These are phyloP conservation scores for Ancistrus triradiatus DNA, from an alignment of 2,113 vertebrate genomes.

Conservation along the genomic window DNA sequence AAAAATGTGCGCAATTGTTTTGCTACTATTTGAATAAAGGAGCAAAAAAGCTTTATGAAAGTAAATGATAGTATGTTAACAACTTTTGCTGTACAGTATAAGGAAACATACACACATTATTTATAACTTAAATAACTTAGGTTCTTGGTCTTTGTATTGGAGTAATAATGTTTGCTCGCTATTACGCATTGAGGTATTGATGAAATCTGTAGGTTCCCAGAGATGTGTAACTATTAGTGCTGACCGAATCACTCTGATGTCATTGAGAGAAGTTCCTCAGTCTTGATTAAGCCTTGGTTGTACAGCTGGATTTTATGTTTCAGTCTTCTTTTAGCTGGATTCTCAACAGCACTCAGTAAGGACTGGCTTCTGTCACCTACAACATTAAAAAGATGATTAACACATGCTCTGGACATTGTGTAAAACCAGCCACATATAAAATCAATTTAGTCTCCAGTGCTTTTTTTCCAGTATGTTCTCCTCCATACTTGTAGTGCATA, in stretches of 20 bases:
- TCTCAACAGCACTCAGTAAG: constrained; percentile 31
- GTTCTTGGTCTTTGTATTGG: neutral
- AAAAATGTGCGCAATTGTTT: no score
- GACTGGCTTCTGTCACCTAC: constrained; percentile 24
- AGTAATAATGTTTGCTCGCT: neutral
- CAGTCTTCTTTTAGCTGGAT: constrained; percentile 47
- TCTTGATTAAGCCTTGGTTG: constrained; percentile 45
- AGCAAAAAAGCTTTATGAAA: neutral
- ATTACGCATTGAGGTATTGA: constrained; percentile 4
- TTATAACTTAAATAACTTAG: neutral
- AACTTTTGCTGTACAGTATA: neutral
- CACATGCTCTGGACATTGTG: neutral
- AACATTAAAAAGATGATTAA: neutral
- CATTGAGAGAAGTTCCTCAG: constrained; percentile 54
- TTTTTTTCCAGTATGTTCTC: no score
- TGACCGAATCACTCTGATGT: constrained; percentile 23
- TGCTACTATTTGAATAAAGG: neutral
- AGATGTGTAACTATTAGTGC: neutral
- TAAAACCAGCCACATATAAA: neutral
- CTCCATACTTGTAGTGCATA: no score
- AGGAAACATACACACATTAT: no score
- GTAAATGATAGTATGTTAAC: neutral
- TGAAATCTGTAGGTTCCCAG: neutral
- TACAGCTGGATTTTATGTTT: constrained; percentile 52
- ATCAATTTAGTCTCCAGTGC: no score